Evolutionary conservation across 2,113 vertebrate species (phyloP), one percentile per base, ranked within the genome.

Genomic region (Bubo blakistoni): DNA sequence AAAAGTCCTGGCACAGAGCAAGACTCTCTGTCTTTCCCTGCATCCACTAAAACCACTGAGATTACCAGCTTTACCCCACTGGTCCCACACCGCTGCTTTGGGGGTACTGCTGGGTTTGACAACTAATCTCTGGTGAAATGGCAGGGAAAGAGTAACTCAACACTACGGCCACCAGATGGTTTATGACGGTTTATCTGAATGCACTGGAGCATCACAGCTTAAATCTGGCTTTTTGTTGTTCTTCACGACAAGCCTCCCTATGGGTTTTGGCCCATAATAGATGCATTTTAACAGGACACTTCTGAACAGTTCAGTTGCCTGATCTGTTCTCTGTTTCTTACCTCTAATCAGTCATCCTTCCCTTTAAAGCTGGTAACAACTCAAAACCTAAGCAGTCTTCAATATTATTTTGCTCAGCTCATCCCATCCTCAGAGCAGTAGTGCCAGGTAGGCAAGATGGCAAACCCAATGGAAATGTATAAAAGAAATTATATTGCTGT

Each of bases 1-100:
- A 16, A 74, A 90, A 36, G 38, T 58, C 40, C 88, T 81, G 71
- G 51, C 82, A 46, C 49, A 34, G 38, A 66, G 25, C 8, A 32
- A 91, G 26, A 13, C 30, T 86, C 54, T 79, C 38, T 67, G 55
- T 52, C 76, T 77, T 86, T 91, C 16, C 1, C 47, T 66, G 40
- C 0, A 0, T 40, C n/a, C 46, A n/a, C 30, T 13, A 9, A 57
- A 52, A 82, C 42, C 61, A 47, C 47, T 2, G 14, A 38, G 34
- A 36, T 36, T 12, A 25, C 44, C 46, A 49, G 44, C 20, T 71
- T 89, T 29, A 32, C 38, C 36, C 30, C 13, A 1, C 26, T 34
- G 52, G 8, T 55, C 29, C 63, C 62, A 49, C 0, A 0, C 36
- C 27, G 14, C 72, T 61, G 44, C 44, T 91, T 18, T 57, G 63